phyloP scores from a whole-genome alignment of 2,113 vertebrate species.

The Pangasianodon hypophthalmus region DNA sequence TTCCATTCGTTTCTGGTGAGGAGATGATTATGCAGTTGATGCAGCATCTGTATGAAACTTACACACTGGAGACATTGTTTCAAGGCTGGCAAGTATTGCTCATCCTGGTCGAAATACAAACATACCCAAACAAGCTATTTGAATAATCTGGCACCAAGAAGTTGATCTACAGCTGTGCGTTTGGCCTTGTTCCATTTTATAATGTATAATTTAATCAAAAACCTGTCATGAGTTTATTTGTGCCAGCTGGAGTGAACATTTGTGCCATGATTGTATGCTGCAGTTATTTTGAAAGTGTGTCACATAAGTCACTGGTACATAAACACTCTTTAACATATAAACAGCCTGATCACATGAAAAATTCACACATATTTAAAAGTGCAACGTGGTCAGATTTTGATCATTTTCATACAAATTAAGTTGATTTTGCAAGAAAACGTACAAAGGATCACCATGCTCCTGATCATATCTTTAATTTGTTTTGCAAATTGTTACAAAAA shows the following conservation, averaged over 20 bases:
- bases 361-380: neutral
- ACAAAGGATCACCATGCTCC: neutral
- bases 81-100: slow-evolving; percentile 51
- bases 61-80: slow-evolving; percentile 44
- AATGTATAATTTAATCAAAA: slow-evolving; percentile 4
- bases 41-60: slow-evolving; percentile 47
- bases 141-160: neutral
- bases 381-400: neutral
- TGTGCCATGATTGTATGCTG: neutral
- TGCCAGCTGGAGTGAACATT: neutral
- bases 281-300: slow-evolving; percentile 3
- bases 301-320: neutral
- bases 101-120: slow-evolving; percentile 65
- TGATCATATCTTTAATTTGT: neutral
- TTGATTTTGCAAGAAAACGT: neutral
- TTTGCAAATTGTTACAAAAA: neutral
- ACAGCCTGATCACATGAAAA: neutral
- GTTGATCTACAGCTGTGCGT: neutral
- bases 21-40: slow-evolving; percentile 50
- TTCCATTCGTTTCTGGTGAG: slow-evolving; percentile 39
- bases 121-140: slow-evolving; percentile 40
- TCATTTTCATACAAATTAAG: neutral
- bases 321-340: neutral
- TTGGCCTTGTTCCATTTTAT: neutral
- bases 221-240: slow-evolving; percentile 14